phyloP scores from a whole-genome alignment of 2,797 vertebrate genomes.

The Enoplosus armatus region DNA sequence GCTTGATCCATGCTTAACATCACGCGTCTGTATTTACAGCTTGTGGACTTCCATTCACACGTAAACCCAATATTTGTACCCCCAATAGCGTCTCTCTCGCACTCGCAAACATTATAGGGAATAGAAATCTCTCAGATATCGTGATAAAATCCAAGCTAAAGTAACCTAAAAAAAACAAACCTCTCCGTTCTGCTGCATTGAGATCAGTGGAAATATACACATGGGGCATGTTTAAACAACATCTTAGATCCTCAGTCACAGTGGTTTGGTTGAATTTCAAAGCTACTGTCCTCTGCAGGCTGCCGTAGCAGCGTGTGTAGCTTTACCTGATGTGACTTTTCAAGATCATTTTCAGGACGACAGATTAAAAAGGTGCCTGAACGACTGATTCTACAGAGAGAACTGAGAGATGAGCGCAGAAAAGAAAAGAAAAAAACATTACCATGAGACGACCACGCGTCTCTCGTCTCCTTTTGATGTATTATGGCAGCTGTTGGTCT shows the following conservation, averaged over 20 bases:
- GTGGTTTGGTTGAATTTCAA: constrained; percentile 73
- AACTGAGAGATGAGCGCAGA: constrained; percentile 41
- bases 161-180: constrained; percentile 20
- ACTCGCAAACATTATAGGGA: constrained; percentile 34
- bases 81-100: constrained; percentile 15
- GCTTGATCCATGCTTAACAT: constrained; percentile 67
- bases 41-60: constrained; percentile 46
- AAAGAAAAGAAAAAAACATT: too few relatives aligned
- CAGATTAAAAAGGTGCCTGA: constrained; percentile 29
- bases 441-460: constrained; percentile 15
- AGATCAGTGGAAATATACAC: constrained; percentile 45
- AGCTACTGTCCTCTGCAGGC: constrained; percentile 63
- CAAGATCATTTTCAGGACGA: constrained; percentile 14
- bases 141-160: constrained; percentile 38
- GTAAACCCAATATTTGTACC: constrained; percentile 9
- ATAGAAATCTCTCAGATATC: constrained; percentile 49
- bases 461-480: not conserved
- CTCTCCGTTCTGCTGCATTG: constrained; percentile 24
- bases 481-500: not conserved
- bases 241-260: constrained; percentile 65
- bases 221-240: constrained; percentile 24
- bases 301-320: constrained; percentile 45
- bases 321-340: constrained; percentile 63
- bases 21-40: constrained; percentile 64
- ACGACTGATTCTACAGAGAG: constrained; percentile 50